phyloP scores from a whole-genome alignment of 2,113 vertebrate species.

The Bos javanicus region DNA sequence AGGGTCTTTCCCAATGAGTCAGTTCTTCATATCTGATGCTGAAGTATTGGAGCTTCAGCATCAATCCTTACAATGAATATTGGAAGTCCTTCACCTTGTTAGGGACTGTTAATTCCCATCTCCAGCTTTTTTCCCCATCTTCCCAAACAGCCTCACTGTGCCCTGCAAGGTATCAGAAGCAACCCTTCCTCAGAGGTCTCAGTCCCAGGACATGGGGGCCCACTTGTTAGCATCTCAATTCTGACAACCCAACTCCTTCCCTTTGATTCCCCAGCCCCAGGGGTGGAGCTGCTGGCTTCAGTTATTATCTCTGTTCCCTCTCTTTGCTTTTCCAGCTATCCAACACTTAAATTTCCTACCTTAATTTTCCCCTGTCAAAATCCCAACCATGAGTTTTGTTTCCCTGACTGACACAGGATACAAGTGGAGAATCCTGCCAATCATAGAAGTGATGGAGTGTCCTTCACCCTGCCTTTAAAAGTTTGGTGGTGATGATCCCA shows the following conservation, averaged over 20 bases:
- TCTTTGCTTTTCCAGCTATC: background rate
- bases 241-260: background rate
- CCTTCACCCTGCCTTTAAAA: background rate
- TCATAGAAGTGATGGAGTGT: background rate
- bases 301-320: background rate
- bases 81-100: background rate
- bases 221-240: background rate
- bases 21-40: background rate
- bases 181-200: background rate
- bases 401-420: background rate
- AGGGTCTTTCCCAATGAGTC: background rate
- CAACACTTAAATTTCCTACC: background rate
- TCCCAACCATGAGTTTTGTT: background rate
- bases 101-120: background rate
- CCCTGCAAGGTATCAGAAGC: background rate
- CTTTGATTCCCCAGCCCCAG: background rate
- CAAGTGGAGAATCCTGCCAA: background rate
- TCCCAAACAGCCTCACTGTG: background rate
- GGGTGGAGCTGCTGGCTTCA: background rate
- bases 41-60: background rate
- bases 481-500: background rate
- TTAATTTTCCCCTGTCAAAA: background rate
- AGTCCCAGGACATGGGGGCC: too few species aligned
- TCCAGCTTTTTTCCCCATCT: background rate
- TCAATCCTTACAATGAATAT: background rate